These are phyloP conservation scores for Eupeodes luniger DNA, from an alignment of 2,888 invertebrate species.

Conservation along the genomic window DNA sequence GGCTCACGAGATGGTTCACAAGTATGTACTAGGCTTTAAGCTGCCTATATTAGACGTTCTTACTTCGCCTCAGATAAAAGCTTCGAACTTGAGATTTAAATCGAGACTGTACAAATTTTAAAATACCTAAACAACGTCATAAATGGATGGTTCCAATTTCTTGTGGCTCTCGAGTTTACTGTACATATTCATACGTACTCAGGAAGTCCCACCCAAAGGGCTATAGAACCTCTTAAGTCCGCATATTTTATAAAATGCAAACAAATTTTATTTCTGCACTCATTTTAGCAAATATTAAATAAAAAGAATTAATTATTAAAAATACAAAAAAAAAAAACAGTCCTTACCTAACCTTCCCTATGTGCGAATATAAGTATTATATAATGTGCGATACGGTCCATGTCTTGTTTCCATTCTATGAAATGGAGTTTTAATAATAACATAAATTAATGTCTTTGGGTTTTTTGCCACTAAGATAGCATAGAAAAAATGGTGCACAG, in stretches of 20 bases:
- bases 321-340: constrained; percentile 32
- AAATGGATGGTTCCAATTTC: too few relatives aligned
- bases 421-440: constrained; percentile 55
- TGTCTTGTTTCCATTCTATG: constrained; percentile 32
- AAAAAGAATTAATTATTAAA: constrained; percentile 69
- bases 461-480: neutral
- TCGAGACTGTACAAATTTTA: too few relatives aligned
- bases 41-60: too few relatives aligned
- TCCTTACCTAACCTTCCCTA: constrained; percentile 36
- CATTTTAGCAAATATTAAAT: constrained; percentile 28
- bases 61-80: too few relatives aligned
- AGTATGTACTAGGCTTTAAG: too few relatives aligned
- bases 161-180: too few relatives aligned
- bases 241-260: neutral
- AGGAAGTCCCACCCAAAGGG: neutral
- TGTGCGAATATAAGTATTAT: constrained; percentile 40
- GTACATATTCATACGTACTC: neutral
- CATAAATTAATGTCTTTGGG: neutral
- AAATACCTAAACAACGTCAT: too few relatives aligned
- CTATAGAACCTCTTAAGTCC: neutral
- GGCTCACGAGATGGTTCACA: too few relatives aligned
- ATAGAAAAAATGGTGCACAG: neutral
- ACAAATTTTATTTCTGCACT: neutral
- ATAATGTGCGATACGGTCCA: constrained; percentile 9
- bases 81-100: too few relatives aligned